Base-by-base conservation (phyloP, 2,113 vertebrate species). In the Sinocyclocheilus anophthalmus region DNA sequence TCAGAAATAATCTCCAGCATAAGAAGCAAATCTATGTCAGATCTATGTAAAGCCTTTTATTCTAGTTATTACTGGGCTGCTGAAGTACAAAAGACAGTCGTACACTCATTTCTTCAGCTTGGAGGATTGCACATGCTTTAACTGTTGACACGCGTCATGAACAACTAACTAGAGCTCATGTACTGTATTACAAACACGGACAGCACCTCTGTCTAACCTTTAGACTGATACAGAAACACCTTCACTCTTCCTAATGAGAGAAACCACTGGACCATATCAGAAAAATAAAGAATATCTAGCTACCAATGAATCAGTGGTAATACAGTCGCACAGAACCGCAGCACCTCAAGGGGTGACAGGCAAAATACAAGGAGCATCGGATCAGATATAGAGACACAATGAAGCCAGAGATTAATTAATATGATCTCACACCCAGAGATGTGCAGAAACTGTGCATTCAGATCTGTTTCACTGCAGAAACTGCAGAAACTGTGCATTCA, bases 161-260 rank as follows among this genome's bases (percentile, higher is more conserved):
- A 33, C 18, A 55, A 22, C 48, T 39, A 70, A 70, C 72, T 45
- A 53, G 75, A 53, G 45, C 45, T 78, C 18, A n/a, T 4, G 5
- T 18, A 59, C 10, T 50, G 30, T 59, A 78, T n/a, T 70, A 93
- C 93, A 94, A 90, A 92, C 93, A 89, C 92, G 69, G 39, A 88
- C 78, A 90, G 73, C 87, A 65, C 57, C 83, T 86, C 76, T 87
- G 78, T 86, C 76, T 87, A 80, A 77, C 76, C 48, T 77, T 57
- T 5, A 20, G 6, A 50, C 5, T 50, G 12, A 55, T 77, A 16
- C 76, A 77, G 26, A 59, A 39, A 37, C 16, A 78, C 9, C 37
- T 73, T 20, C 20, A n/a, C 70, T 42, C 37, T 1, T 42, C 70
- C 33, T 42, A 73, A 73, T 73, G 20, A 42, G 70, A 75, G 85